Base-by-base conservation (phyloP, 2,797 vertebrate genomes). In the Tympanoctomys barrerae region DNA sequence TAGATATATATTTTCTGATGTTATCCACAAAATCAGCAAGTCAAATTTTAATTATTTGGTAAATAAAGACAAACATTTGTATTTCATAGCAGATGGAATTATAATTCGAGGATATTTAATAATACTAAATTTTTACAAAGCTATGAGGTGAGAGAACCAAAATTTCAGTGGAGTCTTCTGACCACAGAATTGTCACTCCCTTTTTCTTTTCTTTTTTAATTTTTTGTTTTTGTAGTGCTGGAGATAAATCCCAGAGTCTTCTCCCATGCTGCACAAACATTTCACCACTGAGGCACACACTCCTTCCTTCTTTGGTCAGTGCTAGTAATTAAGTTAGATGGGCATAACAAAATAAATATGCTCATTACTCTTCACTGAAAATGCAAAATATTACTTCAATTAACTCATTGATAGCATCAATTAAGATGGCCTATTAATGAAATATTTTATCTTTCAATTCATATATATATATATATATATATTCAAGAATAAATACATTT, bases 351-450 rank as follows among this genome's bases (percentile, higher is more conserved):
- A 49, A 85, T 18, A 28, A 87, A 13, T 77, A 0, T 46, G 70
- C 92, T 85, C 19, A 70, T 8, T 78, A 94, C 21, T 94, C n/a
- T 93, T 90, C 62, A 84, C 70, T 31, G 84, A 66, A 78, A 54
- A 52, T 90, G 46, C 93, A 87, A 66, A 94, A 84, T 18, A 49
- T 68, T 19, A 33, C 62, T 49, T 66, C 80, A 54, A 2, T 12
- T 88, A 26, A 18, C 1, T 46, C 33, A 24, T 9, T 68, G 28
- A 71, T 81, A 54, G 9, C n/a, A 66, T 88, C 24, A 28, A 49
- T 42, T 79, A 85, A 88, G 18, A 88, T 85, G 28, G 57, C 70
- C 57, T 79, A 54, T 54, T 87, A 89, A 14, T 18, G n/a, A 68
- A 92, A 81, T 8, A 22, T 77, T 87, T 95, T 89, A 68, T 49